A percentile compares a stretch with the other conserved stretches of the same genome.
Evolutionary conservation across 1,140 invertebrate genomes (phyloP).

Genomic region (Bombus sibiricus): DNA sequence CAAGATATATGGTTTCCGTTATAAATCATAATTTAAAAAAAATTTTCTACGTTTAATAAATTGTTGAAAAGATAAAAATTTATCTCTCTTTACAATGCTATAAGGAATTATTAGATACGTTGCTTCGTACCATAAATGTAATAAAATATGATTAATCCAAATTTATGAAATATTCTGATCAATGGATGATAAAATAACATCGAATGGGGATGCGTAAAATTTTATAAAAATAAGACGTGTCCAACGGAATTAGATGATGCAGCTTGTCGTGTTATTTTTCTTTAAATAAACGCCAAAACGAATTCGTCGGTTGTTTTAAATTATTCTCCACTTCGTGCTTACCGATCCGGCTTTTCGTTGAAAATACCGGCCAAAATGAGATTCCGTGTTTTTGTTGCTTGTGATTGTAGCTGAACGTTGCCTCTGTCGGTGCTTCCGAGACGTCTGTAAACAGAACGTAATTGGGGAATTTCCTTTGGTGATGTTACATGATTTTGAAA

Average conservation of each 20-base stretch:
- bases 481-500: neutral
- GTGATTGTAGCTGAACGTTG: neutral
- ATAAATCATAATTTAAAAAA: too few species aligned
- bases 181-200: too few species aligned
- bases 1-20: too few species aligned
- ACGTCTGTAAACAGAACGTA: neutral
- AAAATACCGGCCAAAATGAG: neutral
- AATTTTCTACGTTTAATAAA: too few species aligned
- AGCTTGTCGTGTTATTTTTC: neutral
- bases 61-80: too few species aligned
- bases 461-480: neutral
- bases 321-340: neutral
- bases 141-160: too few species aligned
- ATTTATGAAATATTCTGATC: too few species aligned
- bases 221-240: neutral
- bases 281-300: conserved; percentile 2
- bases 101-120: too few species aligned
- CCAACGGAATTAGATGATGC: neutral
- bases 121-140: too few species aligned
- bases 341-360: neutral
- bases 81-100: too few species aligned
- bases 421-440: neutral
- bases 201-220: neutral
- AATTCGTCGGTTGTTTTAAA: neutral
- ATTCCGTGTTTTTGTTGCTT: neutral